Conservation (phyloP, 2,888 invertebrate genomes). For the Pyrrhia umbra region DNA sequence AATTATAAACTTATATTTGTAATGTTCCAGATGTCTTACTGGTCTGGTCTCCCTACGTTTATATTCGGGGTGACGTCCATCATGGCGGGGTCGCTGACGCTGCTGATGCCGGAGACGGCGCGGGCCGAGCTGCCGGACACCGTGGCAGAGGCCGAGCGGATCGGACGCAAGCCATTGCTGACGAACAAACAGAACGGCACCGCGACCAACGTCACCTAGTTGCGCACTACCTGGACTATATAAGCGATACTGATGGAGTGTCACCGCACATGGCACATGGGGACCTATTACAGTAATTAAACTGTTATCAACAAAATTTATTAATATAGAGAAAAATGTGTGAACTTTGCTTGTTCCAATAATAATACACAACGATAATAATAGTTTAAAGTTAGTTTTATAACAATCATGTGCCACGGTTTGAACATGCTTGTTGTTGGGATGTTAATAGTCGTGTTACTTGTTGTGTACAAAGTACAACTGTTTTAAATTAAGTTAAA, state of each 20-base stretch:
- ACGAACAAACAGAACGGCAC: constrained; percentile 41
- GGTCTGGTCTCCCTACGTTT: constrained; percentile 85
- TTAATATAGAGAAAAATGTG: not conserved
- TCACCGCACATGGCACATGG: not conserved
- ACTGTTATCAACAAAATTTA: not conserved
- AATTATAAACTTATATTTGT: not conserved
- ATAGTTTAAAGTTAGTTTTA: no score
- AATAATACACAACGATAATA: no score
- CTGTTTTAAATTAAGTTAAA: not conserved
- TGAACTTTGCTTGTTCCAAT: no score
- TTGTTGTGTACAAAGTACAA: not conserved
- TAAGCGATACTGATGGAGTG: no score
- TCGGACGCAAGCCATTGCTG: constrained; percentile 68
- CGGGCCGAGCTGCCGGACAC: constrained; percentile 86
- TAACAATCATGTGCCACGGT: no score
- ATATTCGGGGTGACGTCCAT: constrained; percentile 87
- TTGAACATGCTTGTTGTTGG: no score
- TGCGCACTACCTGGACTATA: no score
- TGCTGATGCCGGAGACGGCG: constrained; percentile 88
- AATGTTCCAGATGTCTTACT: constrained; percentile 81
- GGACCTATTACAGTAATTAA: not conserved
- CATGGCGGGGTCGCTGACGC: constrained; percentile 80
- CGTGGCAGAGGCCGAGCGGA: constrained; percentile 84
- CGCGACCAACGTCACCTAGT: constrained; percentile 25
- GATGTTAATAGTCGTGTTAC: not conserved